phyloP scores from a whole-genome alignment of 2,113 vertebrate species.

The Octodon degus region DNA sequence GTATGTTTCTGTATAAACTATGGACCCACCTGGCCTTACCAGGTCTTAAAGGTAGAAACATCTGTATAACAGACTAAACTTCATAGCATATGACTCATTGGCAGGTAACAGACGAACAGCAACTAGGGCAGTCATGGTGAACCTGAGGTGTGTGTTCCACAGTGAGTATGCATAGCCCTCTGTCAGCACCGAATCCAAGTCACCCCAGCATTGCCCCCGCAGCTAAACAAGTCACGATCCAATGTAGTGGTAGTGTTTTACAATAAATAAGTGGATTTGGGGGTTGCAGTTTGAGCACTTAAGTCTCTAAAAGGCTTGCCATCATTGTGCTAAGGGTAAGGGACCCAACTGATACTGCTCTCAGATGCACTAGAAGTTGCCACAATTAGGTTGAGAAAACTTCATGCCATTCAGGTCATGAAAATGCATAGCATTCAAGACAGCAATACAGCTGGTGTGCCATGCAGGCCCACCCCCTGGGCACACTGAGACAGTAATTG shows the following conservation, averaged over 20 bases:
- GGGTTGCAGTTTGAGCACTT: not conserved
- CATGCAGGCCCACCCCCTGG: too few species aligned
- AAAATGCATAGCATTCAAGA: not conserved
- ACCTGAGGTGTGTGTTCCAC: not conserved
- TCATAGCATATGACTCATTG: not conserved
- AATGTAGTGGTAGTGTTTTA: not conserved
- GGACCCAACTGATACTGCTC: not conserved
- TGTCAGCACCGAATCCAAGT: not conserved
- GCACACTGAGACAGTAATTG: too few species aligned
- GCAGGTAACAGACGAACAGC: not conserved
- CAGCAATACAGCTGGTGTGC: not conserved
- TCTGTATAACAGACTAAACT: not conserved
- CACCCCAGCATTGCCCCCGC: not conserved
- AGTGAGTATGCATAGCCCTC: not conserved
- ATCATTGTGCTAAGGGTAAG: not conserved
- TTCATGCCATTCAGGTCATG: not conserved
- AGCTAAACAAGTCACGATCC: not conserved
- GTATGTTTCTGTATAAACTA: slow-evolving; percentile 8
- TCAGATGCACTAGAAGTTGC: not conserved
- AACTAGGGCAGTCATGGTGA: not conserved
- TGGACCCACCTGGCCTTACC: not conserved
- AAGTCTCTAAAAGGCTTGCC: not conserved
- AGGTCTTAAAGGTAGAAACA: not conserved
- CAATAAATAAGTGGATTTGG: not conserved
- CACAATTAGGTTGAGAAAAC: not conserved